Evolutionary conservation across 2,888 invertebrate genomes (phyloP), one percentile per base, ranked within the genome.

Genomic region (Xestobium rufovillosum): DNA sequence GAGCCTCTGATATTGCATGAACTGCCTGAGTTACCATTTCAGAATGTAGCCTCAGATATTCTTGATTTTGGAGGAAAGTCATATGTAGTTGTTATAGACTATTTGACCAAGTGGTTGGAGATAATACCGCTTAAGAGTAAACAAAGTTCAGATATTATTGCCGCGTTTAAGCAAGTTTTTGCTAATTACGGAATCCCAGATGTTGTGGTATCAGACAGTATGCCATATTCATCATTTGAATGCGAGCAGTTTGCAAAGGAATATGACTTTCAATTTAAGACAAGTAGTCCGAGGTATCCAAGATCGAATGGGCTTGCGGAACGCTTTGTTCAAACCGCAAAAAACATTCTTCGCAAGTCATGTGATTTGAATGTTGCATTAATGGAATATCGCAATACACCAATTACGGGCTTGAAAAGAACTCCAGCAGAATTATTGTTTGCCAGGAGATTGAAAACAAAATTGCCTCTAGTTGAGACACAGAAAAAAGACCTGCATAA

Each of bases 1-100:
- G 41, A 45, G 15, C 40, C 48, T 12, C 16, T 57, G 38, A 37
- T 41, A 9, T 32, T 36, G 10, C 48, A 53, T 37, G 26, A 41
- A 11, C 35, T 52, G 14, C 52, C 53, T 14, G 33, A 34, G n/a
- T 26, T 46, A 14, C 49, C 51, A 2, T 59, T 46, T 36, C 14
- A 46, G 10, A 53, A 52, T 36, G 37, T 58, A 23, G 53, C 43
- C 11, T 38, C 49, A 28, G 55, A 57, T 42, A 47, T 56, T 36
- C 41, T 47, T 15, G 47, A 52, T 31, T 43, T 44, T 31, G 34
- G 19, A 11, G 39, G 42, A 9, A 38, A 44, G 27, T 38, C 35
- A 14, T 51, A 39, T 38, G 25, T 45, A 12, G 12, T 47, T 4
- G 9, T 51, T 11, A 41, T 47, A 13, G 48, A 52, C 34, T 48